Base-by-base conservation (phyloP, 2,113 vertebrate species). In the Gymnorhina tibicen region DNA sequence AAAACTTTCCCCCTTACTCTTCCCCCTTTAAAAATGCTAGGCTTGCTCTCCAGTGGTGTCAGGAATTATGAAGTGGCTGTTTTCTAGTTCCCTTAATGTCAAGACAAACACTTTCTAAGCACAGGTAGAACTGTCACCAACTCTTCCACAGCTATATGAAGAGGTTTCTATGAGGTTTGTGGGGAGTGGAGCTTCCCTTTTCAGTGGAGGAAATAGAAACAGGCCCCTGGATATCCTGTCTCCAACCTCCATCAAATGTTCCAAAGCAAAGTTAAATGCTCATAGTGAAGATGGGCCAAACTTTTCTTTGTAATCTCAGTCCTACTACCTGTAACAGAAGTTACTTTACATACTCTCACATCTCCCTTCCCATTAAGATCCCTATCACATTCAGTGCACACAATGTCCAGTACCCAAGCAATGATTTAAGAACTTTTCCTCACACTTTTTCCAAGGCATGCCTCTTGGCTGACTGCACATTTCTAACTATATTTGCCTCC, bases 11-110 rank as follows among this genome's bases (percentile, higher is more conserved):
- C 66, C 9, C 6, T 35, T 68, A 37, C 15, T 87, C 62, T 88
- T 93, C 59, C 64, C n/a, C 21, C 52, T 95, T 89, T 74, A 62
- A 93, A 97, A 95, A 50, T 37, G 79, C 68, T 70, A 26, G 11
- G 21, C 74, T 83, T 95, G 83, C 52, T 92, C 5, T 56, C 33
- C 39, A 50, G 50, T 52, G 46, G 21, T 70, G 35, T 41, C 21
- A 69, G 67, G 16, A 86, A 46, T 42, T 47, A 55, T 1, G 16
- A 91, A 97, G 78, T 49, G 41, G 37, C 53, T 87, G 32, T 58
- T 83, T 73, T 58, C 35, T 52, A 84, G 42, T 84, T 95, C 88
- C 55, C 50, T 50, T 77, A 66, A 33, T 15, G 14, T 67, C 30
- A 52, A 88, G 37, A 32, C 13, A 93, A 83, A 77, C 22, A 32